These are phyloP conservation scores for Papilio dardanus DNA, from an alignment of 1,140 invertebrate genomes.

Conservation along the genomic window DNA sequence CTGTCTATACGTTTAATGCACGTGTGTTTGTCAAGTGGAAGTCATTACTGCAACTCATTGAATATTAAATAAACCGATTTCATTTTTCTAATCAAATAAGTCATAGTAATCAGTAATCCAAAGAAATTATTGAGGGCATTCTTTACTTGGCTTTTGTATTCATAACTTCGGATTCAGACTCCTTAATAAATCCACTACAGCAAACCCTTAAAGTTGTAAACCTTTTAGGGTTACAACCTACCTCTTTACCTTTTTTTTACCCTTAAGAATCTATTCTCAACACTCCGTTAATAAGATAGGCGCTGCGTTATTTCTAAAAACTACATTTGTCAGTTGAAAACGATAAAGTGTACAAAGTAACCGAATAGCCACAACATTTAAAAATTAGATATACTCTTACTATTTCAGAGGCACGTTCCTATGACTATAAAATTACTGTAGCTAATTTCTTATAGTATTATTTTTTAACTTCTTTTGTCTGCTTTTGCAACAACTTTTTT, in stretches of 20 bases:
- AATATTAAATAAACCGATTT: neutral
- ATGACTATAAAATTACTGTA: neutral
- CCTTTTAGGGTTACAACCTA: too few relatives aligned
- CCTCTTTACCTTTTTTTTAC: too few relatives aligned
- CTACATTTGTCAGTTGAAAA: neutral
- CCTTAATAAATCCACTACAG: too few relatives aligned
- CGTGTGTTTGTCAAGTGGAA: neutral
- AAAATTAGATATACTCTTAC: neutral
- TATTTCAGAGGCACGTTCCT: neutral
- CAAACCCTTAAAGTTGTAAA: too few relatives aligned
- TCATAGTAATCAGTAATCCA: neutral
- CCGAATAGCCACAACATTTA: neutral
- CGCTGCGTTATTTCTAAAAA: neutral
- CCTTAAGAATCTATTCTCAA: too few relatives aligned
- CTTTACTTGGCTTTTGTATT: too few relatives aligned
- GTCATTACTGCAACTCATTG: slow-evolving; percentile 9
- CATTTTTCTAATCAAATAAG: neutral
- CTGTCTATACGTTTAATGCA: slow-evolving; percentile 29
- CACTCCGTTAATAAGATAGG: too few relatives aligned
- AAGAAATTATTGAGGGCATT: neutral
- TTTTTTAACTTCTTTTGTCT: neutral
- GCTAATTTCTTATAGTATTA: neutral
- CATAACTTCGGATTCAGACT: too few relatives aligned
- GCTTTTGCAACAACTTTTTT: neutral
- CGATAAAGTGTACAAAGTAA: neutral